A percentile compares a stretch with the other conserved stretches of the same genome.
These are phyloP conservation scores for Argya squamiceps DNA, from an alignment of 2,797 vertebrate species.

Conservation along the genomic window DNA sequence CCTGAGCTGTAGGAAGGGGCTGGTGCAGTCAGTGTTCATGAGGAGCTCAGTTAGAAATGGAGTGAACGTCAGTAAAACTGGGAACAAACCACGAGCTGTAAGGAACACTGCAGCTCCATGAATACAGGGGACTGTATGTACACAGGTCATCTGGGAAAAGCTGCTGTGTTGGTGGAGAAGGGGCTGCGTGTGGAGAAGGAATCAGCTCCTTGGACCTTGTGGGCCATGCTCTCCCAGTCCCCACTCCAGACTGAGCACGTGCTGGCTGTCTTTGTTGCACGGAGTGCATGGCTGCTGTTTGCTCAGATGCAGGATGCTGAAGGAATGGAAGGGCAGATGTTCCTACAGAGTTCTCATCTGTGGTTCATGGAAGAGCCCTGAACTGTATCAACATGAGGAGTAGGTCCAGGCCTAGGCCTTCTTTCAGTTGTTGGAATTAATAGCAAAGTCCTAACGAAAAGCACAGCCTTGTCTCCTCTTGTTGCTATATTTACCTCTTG, in stretches of 20 bases:
- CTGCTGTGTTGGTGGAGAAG: not conserved
- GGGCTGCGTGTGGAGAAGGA: not conserved
- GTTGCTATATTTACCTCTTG: not conserved
- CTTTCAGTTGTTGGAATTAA: not conserved
- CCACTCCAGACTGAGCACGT: not conserved
- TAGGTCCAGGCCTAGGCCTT: not conserved
- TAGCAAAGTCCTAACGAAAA: not conserved
- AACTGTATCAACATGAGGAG: not conserved
- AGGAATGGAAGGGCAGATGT: not conserved
- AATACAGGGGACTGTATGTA: rapidly evolving
- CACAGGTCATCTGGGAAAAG: not conserved
- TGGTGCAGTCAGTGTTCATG: not conserved
- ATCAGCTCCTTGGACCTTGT: not conserved
- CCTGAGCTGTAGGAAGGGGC: not conserved
- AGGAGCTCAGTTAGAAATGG: not conserved
- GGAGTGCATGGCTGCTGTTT: not conserved
- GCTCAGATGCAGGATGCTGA: not conserved
- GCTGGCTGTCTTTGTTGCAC: not conserved
- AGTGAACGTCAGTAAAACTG: not conserved
- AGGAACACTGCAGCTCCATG: not conserved
- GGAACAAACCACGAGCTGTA: not conserved
- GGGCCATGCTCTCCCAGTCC: not conserved
- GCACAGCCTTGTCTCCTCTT: not conserved
- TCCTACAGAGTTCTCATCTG: not conserved
- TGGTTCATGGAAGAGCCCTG: not conserved